Evolutionary conservation across 1,140 invertebrate species (phyloP).

Genomic region (Drosophila hydei): DNA sequence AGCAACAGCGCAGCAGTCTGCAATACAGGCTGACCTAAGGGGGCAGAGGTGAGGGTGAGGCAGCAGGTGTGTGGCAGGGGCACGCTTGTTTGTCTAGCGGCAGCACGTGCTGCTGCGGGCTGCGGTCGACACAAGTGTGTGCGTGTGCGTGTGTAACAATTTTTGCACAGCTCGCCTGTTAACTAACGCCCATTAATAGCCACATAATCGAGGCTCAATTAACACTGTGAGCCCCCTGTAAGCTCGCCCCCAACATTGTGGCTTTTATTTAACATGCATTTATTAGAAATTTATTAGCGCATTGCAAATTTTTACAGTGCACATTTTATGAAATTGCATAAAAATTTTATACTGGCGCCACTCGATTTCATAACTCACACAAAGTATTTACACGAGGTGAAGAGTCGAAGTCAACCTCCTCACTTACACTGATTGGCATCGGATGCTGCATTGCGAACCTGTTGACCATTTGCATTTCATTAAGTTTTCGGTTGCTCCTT

Average conservation of each 20-base stretch:
- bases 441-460: slow-evolving; percentile 50
- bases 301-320: slow-evolving; percentile 53
- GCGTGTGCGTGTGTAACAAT: slow-evolving; percentile 43
- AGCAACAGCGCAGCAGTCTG: slow-evolving; percentile 73
- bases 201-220: slow-evolving; percentile 72
- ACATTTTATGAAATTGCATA: slow-evolving; percentile 65
- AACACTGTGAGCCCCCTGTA: slow-evolving; percentile 48
- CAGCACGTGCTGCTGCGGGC: slow-evolving; percentile 78
- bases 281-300: slow-evolving; percentile 79
- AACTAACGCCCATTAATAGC: slow-evolving; percentile 68
- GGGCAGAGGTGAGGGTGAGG: neutral
- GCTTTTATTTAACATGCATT: slow-evolving; percentile 75
- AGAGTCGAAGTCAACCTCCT: neutral
- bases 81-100: slow-evolving; percentile 59
- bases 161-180: slow-evolving; percentile 60
- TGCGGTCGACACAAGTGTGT: slow-evolving; percentile 67
- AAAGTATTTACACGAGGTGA: slow-evolving; percentile 44
- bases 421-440: slow-evolving; percentile 78
- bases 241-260: slow-evolving; percentile 52
- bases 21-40: slow-evolving; percentile 28
- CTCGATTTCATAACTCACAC: slow-evolving; percentile 74
- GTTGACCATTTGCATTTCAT: slow-evolving; percentile 83
- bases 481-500: slow-evolving; percentile 33
- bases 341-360: slow-evolving; percentile 76
- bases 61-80: neutral